Evolutionary conservation across 1,140 invertebrate species (phyloP).

Genomic region (Saccostrea cuccullata): DNA sequence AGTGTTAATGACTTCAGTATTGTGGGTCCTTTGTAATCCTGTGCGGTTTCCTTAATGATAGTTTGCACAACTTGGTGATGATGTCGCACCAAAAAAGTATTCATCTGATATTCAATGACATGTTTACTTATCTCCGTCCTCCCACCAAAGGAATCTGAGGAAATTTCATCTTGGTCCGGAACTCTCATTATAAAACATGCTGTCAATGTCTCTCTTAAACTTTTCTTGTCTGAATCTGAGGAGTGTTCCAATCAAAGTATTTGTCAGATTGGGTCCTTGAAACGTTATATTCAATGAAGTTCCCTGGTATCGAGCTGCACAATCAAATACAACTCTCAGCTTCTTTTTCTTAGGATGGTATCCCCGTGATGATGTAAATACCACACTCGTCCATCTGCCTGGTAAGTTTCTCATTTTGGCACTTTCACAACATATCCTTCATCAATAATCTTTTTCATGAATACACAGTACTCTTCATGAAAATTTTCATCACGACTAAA

Average conservation of each 20-base stretch:
- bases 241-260: conserved; percentile 54
- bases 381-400: conserved; percentile 47
- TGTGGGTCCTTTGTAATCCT: conserved; percentile 39
- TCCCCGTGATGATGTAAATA: conserved; percentile 58
- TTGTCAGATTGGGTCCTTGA: conserved; percentile 63
- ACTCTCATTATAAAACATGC: conserved; percentile 44
- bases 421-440: conserved; percentile 29
- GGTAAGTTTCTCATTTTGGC: neutral
- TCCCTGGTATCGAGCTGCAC: conserved; percentile 47
- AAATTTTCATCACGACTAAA: conserved; percentile 45
- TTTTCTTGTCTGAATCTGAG: conserved; percentile 47
- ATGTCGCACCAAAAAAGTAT: neutral
- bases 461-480: conserved; percentile 46
- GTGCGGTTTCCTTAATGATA: conserved; percentile 45
- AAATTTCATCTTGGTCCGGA: conserved; percentile 39
- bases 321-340: conserved; percentile 59
- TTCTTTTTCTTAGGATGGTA: conserved; percentile 58
- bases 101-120: neutral
- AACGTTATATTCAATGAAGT: conserved; percentile 54
- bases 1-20: conserved; percentile 49
- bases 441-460: conserved; percentile 49
- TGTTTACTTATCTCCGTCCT: conserved; percentile 26
- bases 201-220: too few relatives aligned
- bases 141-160: conserved; percentile 55
- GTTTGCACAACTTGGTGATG: conserved; percentile 4